Evolutionary conservation across 2,888 invertebrate species (phyloP).

Genomic region (Autographa pulchrina): DNA sequence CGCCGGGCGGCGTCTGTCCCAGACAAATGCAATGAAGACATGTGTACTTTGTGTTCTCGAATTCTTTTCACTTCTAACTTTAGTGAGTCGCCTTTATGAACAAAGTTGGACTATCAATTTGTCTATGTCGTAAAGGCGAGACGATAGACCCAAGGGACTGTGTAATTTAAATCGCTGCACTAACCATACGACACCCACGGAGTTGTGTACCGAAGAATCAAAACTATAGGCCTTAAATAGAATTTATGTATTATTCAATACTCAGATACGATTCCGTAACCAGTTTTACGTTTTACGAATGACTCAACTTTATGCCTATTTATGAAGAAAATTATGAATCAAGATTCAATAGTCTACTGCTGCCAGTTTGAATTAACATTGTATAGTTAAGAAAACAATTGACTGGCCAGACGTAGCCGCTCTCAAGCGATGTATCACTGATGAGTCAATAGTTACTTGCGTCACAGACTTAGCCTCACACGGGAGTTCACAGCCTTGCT

Average conservation of each 20-base stretch:
- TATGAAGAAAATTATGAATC: constrained; percentile 31
- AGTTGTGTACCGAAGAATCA: constrained; percentile 39
- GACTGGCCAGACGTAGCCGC: constrained; percentile 64
- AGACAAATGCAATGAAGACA: constrained; percentile 62
- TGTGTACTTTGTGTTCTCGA: constrained; percentile 48
- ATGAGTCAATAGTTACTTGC: constrained; percentile 77
- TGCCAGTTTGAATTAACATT: constrained; percentile 61
- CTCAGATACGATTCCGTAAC: constrained; percentile 17
- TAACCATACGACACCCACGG: constrained; percentile 62
- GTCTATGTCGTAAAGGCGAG: constrained; percentile 49
- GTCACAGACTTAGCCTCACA: constrained; percentile 69
- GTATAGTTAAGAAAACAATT: constrained; percentile 70
- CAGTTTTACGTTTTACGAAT: constrained; percentile 21
- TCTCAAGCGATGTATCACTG: constrained; percentile 71
- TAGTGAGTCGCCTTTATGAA: constrained; percentile 41
- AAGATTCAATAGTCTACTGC: constrained; percentile 35
- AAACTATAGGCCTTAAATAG: constrained; percentile 17
- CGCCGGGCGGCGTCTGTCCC: constrained; percentile 60
- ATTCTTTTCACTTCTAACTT: constrained; percentile 57
- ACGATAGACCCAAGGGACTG: constrained; percentile 41
- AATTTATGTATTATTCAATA: constrained; percentile 29
- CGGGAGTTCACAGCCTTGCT: constrained; percentile 59
- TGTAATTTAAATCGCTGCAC: constrained; percentile 44
- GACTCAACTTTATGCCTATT: constrained; percentile 19
- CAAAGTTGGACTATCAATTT: constrained; percentile 48